Evolutionary conservation across 2,888 invertebrate genomes (phyloP).

Genomic region (Ichneumon xanthorius): DNA sequence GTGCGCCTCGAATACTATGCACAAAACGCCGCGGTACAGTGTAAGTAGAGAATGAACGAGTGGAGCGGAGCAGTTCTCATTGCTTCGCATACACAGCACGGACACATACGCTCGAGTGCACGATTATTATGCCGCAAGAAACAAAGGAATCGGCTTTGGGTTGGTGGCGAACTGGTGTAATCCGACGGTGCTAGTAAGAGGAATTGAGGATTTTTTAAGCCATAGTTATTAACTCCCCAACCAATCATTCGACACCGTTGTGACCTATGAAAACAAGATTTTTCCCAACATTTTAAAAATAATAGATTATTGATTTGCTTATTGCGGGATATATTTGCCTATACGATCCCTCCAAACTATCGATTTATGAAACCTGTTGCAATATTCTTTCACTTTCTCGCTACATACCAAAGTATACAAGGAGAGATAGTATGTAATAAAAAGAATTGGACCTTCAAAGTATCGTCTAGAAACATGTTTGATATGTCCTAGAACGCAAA

Average conservation of each 20-base stretch:
- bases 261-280: too few species aligned
- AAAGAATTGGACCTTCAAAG: too few species aligned
- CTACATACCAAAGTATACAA: too few species aligned
- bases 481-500: too few species aligned
- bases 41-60: not conserved
- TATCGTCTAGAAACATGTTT: too few species aligned
- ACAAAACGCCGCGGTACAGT: not conserved
- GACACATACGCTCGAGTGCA: constrained; percentile 30
- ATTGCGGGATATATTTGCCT: too few species aligned
- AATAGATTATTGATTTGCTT: too few species aligned
- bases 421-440: too few species aligned
- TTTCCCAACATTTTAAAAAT: too few species aligned
- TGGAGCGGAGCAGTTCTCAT: not conserved
- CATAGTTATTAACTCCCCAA: not conserved
- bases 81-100: constrained; percentile 23
- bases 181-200: not conserved
- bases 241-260: not conserved
- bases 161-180: constrained; percentile 26
- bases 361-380: too few species aligned
- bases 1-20: constrained; percentile 1
- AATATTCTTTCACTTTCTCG: too few species aligned
- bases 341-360: too few species aligned
- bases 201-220: not conserved
- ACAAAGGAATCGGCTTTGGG: constrained; percentile 32
- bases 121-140: constrained; percentile 38